Evolutionary conservation across 2,113 vertebrate genomes (phyloP).

Genomic region (Perca schrenkii): DNA sequence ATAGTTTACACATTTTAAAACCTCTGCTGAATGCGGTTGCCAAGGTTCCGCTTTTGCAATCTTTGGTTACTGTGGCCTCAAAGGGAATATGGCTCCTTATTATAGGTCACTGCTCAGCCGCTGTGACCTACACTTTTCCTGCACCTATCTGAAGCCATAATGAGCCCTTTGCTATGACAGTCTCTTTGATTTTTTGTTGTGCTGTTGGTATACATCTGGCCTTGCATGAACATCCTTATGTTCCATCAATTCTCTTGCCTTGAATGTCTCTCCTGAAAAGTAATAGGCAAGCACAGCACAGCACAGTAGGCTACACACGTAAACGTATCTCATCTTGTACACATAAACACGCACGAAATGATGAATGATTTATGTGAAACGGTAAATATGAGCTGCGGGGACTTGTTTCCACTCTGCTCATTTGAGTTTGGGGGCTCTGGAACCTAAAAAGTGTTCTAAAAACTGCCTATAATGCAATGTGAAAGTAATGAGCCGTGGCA

Average conservation of each 20-base stretch:
- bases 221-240: constrained; percentile 16
- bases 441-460: constrained; percentile 33
- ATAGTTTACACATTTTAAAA: not conserved
- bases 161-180: constrained; percentile 58
- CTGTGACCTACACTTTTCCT: constrained; percentile 44
- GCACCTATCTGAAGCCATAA: constrained; percentile 50
- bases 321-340: not conserved
- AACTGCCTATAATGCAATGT: constrained; percentile 25
- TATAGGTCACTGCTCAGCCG: constrained; percentile 55
- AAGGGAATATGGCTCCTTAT: constrained; percentile 36
- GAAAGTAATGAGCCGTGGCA: constrained; percentile 48
- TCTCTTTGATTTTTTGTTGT: constrained; percentile 45
- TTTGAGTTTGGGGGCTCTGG: constrained; percentile 22
- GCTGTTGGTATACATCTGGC: constrained; percentile 29
- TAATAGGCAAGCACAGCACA: constrained; percentile 21
- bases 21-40: constrained; percentile 16
- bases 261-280: constrained; percentile 9
- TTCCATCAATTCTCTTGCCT: constrained; percentile 36
- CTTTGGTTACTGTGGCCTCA: constrained; percentile 20
- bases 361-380: constrained; percentile 64
- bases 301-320: not conserved
- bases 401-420: not conserved
- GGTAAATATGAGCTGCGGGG: constrained; percentile 24
- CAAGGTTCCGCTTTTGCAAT: constrained; percentile 11
- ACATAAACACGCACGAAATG: not conserved